Evolutionary conservation across 2,888 invertebrate genomes (phyloP), one percentile per base, ranked within the genome.

Genomic region (Aelia acuminata): DNA sequence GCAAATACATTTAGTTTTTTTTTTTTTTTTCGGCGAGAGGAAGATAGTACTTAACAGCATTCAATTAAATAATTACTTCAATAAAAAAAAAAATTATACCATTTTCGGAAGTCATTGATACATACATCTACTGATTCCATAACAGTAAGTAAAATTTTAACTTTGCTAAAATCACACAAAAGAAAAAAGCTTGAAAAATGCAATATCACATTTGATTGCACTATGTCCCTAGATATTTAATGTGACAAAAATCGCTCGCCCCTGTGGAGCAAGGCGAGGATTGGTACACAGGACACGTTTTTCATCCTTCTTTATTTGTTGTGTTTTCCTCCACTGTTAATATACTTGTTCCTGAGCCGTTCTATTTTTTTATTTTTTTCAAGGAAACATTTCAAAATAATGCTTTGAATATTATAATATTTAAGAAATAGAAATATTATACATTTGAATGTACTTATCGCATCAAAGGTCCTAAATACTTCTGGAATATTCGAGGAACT

Each of bases 301-400:
- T 80, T 80, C 75, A 80, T 80, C 75, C 8, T 43, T 80, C 39
- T 43, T 80, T 80, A 80, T 80, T 43, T 80, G 39, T 80, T 80
- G 75, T 4, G 22, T 31, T 22, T 22, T 80, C 43, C 75, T n/a
- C 4, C 35, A 22, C 18, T 80, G 75, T 43, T 80, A 22, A 80
- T 80, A 39, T 80, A 80, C 75, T 43, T 43, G n/a, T 80, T 43
- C 75, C n/a, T n/a, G n/a, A n/a, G n/a, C n/a, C n/a, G n/a, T n/a
- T 35, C 75, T 7, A 15, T 13, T 53, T n/a, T 15, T 35, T 13
- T 35, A 1, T 3, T 22, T 39, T 39, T 13, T 8, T 26, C 39
- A 1, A 39, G 22, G 20, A 8, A 22, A 20, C 2, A 26, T 75
- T 39, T 13, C 20, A 22, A 10, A 75, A 39, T 18, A 39, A 49